phyloP scores from a whole-genome alignment of 2,888 invertebrate species.

The Globia sparganii region DNA sequence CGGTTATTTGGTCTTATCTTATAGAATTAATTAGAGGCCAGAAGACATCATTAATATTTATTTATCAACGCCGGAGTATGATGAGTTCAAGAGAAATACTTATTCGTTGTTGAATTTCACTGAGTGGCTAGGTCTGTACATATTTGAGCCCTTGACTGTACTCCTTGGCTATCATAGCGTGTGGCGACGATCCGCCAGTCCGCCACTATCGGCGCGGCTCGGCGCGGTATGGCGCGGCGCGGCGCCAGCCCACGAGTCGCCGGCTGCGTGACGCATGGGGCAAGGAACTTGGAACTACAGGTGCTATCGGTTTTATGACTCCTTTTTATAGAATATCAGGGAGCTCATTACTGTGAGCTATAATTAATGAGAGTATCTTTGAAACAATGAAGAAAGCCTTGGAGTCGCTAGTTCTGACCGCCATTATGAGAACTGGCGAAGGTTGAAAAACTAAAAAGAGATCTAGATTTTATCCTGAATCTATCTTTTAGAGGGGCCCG shows the following conservation, averaged over 20 bases:
- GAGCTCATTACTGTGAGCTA: neutral
- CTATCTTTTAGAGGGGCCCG: too few relatives aligned
- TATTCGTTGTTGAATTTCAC: neutral
- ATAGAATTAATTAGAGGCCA: neutral
- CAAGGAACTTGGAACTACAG: conserved; percentile 44
- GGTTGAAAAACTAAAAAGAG: neutral
- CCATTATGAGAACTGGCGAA: neutral
- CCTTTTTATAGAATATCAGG: conserved; percentile 5
- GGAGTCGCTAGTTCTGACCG: neutral
- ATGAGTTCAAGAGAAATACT: neutral
- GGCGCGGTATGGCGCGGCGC: conserved; percentile 47
- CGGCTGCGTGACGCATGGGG: conserved; percentile 60
- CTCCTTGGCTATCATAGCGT: conserved; percentile 55
- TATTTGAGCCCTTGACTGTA: conserved; percentile 7
- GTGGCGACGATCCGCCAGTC: conserved; percentile 52
- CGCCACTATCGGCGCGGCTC: conserved; percentile 38
- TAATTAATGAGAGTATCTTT: neutral
- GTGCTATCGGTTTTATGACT: conserved; percentile 13
- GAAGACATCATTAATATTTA: neutral
- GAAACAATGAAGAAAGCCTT: neutral
- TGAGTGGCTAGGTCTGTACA: neutral
- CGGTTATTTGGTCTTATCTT: neutral
- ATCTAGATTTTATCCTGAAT: neutral
- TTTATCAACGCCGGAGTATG: neutral
- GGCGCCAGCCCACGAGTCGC: conserved; percentile 49